Evolutionary conservation across 2,113 vertebrate genomes (phyloP).

Genomic region (Hemicordylus capensis): DNA sequence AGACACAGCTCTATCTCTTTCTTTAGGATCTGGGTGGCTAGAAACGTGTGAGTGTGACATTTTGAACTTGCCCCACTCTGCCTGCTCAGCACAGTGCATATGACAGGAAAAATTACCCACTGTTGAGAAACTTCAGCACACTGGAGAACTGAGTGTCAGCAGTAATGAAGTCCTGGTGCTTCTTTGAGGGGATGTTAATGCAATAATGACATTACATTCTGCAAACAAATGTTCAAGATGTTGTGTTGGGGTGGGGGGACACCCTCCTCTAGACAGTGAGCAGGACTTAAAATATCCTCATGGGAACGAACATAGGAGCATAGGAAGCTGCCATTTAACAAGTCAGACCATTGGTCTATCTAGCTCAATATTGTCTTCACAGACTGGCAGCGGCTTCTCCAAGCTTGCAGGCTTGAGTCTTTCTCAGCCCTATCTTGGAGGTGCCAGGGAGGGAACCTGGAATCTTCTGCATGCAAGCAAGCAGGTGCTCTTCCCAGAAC

Average conservation of each 20-base stretch:
- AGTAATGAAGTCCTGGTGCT: slow-evolving; percentile 65
- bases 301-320: no score
- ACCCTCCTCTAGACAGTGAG: slow-evolving; percentile 66
- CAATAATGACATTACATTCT: slow-evolving; percentile 63
- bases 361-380: no score
- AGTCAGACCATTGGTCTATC: no score
- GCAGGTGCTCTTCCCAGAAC: no score
- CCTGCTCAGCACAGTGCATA: slow-evolving; percentile 47
- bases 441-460: no score
- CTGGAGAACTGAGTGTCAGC: slow-evolving; percentile 61
- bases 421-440: no score
- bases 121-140: slow-evolving; percentile 54
- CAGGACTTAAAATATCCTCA: slow-evolving; percentile 64
- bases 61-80: slow-evolving; percentile 31
- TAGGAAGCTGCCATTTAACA: no score
- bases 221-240: slow-evolving; percentile 64
- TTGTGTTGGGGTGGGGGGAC: no score
- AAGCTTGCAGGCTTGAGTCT: no score
- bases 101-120: slow-evolving; percentile 62
- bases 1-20: not conserved
- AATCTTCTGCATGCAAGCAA: no score
- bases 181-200: slow-evolving; percentile 50
- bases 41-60: not conserved
- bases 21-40: not conserved
- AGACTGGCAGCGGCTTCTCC: no score